Conservation (phyloP, 2,888 invertebrate species). For the Stictocephala bisonia region DNA sequence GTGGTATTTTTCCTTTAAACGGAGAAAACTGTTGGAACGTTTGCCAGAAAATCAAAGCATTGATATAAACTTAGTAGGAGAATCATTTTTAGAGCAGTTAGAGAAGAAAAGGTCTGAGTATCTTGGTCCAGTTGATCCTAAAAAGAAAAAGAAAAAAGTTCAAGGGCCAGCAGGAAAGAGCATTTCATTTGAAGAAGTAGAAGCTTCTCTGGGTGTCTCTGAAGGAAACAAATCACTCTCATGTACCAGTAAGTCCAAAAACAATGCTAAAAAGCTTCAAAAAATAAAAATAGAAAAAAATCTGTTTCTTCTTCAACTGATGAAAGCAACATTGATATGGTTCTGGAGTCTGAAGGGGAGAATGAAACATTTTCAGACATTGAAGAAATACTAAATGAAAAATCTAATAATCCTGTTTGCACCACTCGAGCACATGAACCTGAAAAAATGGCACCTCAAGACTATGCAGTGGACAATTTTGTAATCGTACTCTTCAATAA, state of each 20-base stretch:
- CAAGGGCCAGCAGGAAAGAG: slow-evolving; percentile 47
- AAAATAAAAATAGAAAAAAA: no score
- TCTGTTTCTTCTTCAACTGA: no score
- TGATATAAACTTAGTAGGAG: slow-evolving; percentile 23
- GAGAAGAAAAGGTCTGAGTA: slow-evolving; percentile 45
- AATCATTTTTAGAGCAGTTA: slow-evolving; percentile 44
- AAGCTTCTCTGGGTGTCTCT: background rate
- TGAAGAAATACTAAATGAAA: slow-evolving; percentile 43
- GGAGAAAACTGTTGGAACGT: slow-evolving; percentile 38
- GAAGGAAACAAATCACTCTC: background rate
- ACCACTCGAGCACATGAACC: background rate
- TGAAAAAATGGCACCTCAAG: no score
- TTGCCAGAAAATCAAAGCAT: slow-evolving; percentile 47
- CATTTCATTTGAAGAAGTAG: slow-evolving; percentile 15
- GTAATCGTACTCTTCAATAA: slow-evolving; percentile 43
- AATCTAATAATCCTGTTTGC: no score
- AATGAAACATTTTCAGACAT: slow-evolving; percentile 49
- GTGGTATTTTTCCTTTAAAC: slow-evolving; percentile 46
- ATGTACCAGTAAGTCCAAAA: background rate
- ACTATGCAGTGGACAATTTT: no score
- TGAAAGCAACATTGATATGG: no score
- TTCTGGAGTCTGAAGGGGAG: slow-evolving; percentile 46
- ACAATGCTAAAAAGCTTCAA: no score
- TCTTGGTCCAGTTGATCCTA: slow-evolving; percentile 34
- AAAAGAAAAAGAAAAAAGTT: slow-evolving; percentile 44